Conservation (phyloP, 1,140 invertebrate species). For the Calephelis nemesis region DNA sequence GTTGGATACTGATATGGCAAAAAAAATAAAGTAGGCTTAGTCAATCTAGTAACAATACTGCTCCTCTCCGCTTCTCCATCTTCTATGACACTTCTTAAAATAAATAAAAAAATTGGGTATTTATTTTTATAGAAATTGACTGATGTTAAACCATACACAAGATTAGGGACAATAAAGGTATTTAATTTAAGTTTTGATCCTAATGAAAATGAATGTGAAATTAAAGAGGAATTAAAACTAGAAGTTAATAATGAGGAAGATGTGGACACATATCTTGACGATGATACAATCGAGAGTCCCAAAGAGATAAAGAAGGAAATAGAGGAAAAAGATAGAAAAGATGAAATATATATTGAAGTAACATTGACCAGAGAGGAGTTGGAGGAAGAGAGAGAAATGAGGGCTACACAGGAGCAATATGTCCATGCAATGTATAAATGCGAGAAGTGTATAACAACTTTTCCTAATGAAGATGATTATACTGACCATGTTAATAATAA, state of each 20-base stretch:
- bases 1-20: too few relatives aligned
- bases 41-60: too few relatives aligned
- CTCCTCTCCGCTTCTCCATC: too few relatives aligned
- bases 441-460: slow-evolving; percentile 52
- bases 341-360: slow-evolving; percentile 44
- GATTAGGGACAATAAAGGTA: not conserved
- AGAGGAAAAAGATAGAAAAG: slow-evolving; percentile 10
- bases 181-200: slow-evolving; percentile 15
- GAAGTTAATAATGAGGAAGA: slow-evolving; percentile 23
- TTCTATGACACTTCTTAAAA: too few relatives aligned
- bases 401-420: slow-evolving; percentile 48
- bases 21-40: too few relatives aligned
- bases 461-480: slow-evolving; percentile 60
- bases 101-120: too few relatives aligned
- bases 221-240: slow-evolving; percentile 17
- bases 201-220: not conserved
- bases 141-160: slow-evolving; percentile 1
- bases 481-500: slow-evolving; percentile 53
- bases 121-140: not conserved
- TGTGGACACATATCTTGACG: slow-evolving; percentile 20
- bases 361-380: slow-evolving; percentile 48
- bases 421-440: slow-evolving; percentile 63
- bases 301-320: slow-evolving; percentile 30
- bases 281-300: slow-evolving; percentile 26
- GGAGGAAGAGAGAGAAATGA: slow-evolving; percentile 42